A percentile compares a stretch with the other conserved stretches of the same genome.
Evolutionary conservation across 1,140 invertebrate species (phyloP).

Genomic region (Goniozus legneri): DNA sequence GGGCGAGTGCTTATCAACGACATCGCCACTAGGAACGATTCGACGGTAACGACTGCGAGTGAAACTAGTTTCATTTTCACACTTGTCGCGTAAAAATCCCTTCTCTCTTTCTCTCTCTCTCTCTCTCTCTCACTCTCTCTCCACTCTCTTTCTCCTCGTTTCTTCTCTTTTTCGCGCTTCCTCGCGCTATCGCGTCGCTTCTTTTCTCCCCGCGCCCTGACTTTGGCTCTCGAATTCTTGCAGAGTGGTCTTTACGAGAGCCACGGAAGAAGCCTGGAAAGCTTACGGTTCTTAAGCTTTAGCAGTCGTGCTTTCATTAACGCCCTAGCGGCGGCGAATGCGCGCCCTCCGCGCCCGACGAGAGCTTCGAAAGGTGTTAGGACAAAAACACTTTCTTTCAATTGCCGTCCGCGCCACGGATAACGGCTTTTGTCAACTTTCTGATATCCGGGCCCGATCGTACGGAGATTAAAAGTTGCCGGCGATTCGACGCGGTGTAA

Average conservation of each 20-base stretch:
- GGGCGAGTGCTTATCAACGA: conserved; percentile 22
- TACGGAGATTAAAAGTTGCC: no score
- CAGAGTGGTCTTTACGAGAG: conserved; percentile 34
- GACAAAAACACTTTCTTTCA: conserved; percentile 26
- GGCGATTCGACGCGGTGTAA: no score
- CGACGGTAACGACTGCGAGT: conserved; percentile 21
- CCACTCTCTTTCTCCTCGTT: conserved; percentile 2
- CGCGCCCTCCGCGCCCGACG: conserved; percentile 13
- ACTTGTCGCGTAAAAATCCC: conserved; percentile 31
- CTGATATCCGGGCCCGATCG: no score
- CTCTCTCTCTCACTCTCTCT: conserved; percentile 9
- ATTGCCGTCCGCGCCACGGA: neutral
- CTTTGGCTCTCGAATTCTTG: conserved; percentile 20
- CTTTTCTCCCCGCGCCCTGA: neutral
- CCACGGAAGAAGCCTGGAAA: conserved; percentile 30
- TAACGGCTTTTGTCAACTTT: no score
- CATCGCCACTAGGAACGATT: conserved; percentile 13
- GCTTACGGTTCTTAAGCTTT: conserved; percentile 33
- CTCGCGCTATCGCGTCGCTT: conserved; percentile 5
- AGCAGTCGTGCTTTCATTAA: conserved; percentile 48
- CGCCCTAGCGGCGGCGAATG: conserved; percentile 23
- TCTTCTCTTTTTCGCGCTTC: conserved; percentile 14
- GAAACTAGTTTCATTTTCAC: conserved; percentile 35
- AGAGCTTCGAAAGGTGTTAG: conserved; percentile 18
- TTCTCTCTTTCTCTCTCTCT: conserved; percentile 16